Evolutionary conservation across 1,140 invertebrate species (phyloP).

Genomic region (Pomacea maculata): DNA sequence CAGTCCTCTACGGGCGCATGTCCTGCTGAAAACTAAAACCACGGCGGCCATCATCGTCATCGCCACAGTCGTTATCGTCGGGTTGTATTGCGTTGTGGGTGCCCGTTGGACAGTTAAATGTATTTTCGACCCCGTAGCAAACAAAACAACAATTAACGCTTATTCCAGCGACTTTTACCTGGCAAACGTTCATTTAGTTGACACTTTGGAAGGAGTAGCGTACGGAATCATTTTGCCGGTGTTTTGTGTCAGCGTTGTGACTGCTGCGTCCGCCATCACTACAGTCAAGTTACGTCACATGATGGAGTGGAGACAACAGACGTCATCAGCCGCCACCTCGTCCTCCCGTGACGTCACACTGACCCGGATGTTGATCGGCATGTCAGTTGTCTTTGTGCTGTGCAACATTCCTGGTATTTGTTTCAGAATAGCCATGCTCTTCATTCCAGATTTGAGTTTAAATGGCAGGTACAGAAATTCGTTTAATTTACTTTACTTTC

Average conservation of each 20-base stretch:
- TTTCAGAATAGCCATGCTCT: not conserved
- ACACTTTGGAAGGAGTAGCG: not conserved
- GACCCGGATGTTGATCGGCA: conserved; percentile 2
- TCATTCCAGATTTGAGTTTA: not conserved
- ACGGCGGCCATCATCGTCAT: not conserved
- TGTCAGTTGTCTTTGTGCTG: not conserved
- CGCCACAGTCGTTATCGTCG: not conserved
- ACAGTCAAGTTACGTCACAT: not conserved
- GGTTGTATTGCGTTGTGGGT: not conserved
- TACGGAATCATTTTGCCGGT: not conserved
- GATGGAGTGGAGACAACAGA: conserved; percentile 4
- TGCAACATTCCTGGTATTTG: not conserved
- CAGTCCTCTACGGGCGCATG: not conserved
- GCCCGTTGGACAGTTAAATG: not conserved
- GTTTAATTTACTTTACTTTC: not conserved
- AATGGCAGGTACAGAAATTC: not conserved
- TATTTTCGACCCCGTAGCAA: not conserved
- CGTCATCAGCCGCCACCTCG: not conserved
- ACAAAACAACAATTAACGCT: not conserved
- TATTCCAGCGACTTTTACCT: not conserved
- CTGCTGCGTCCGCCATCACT: not conserved
- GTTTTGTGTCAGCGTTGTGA: not conserved
- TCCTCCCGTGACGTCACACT: not conserved
- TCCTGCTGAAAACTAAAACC: not conserved
- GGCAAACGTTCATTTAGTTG: not conserved